Percentiles rank a stretch among this genome's conserved stretches.
Evolutionary conservation across 2,888 invertebrate species (phyloP).

Genomic region (Aphidoletes aphidimyza): DNA sequence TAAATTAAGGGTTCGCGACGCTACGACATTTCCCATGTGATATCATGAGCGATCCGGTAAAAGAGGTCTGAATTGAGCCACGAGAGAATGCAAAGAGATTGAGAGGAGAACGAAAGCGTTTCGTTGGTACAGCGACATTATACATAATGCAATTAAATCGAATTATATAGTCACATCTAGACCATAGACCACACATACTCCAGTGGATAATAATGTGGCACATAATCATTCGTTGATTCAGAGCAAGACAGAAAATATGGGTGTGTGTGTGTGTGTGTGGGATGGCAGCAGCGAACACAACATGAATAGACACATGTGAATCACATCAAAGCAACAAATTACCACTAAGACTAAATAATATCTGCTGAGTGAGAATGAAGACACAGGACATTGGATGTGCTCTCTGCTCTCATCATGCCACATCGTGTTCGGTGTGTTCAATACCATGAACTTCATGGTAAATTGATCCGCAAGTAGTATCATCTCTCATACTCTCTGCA

Average conservation of each 20-base stretch:
- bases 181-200: conserved; percentile 20
- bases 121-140: too few species aligned
- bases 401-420: neutral
- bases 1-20: conserved; percentile 26
- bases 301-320: neutral
- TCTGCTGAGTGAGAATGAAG: neutral
- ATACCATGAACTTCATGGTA: too few species aligned
- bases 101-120: too few species aligned
- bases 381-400: neutral
- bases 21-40: neutral
- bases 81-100: neutral
- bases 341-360: neutral
- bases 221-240: neutral
- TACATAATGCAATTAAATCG: conserved; percentile 26
- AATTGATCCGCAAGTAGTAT: too few species aligned
- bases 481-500: too few species aligned
- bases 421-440: too few species aligned
- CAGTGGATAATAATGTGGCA: conserved; percentile 31
- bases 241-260: too few species aligned
- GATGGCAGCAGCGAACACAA: neutral
- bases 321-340: neutral
- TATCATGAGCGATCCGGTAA: neutral
- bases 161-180: conserved; percentile 25
- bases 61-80: neutral
- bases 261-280: too few species aligned